phyloP scores from a whole-genome alignment of 2,113 vertebrate genomes.

The Beaufortia kweichowensis region DNA sequence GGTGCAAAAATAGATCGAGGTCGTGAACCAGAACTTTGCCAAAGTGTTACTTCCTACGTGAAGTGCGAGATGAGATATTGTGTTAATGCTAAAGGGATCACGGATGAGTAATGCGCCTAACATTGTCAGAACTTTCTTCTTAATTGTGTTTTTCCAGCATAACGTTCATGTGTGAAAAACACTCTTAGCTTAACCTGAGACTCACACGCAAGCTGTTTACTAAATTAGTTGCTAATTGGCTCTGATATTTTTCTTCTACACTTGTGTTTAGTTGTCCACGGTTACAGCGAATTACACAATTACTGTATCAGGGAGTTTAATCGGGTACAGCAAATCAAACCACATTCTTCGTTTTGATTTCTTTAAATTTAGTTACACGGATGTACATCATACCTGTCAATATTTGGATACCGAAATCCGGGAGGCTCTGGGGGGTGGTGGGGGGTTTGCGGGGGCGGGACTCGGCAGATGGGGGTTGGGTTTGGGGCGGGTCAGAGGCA shows the following conservation, averaged over 20 bases:
- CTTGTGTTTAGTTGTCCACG: not conserved
- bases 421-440: too few relatives aligned
- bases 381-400: too few relatives aligned
- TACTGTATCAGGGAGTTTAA: slow-evolving; percentile 33
- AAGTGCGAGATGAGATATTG: not conserved
- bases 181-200: slow-evolving; percentile 10
- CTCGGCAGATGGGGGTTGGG: too few relatives aligned
- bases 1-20: slow-evolving; percentile 54
- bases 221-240: slow-evolving; percentile 4
- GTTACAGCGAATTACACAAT: slow-evolving; percentile 16
- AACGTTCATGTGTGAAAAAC: slow-evolving; percentile 6
- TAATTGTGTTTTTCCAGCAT: slow-evolving; percentile 20
- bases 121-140: not conserved
- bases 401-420: too few relatives aligned
- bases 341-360: not conserved
- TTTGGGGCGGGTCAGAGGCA: too few relatives aligned
- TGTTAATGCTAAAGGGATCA: not conserved
- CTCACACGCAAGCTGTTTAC: slow-evolving; percentile 17
- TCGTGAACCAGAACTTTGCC: slow-evolving; percentile 49
- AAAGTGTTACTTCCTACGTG: slow-evolving; percentile 26
- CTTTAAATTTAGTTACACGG: too few relatives aligned
- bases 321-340: not conserved
- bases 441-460: too few relatives aligned
- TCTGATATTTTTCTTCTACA: slow-evolving; percentile 32
- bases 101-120: not conserved